Evolutionary conservation across 2,888 invertebrate genomes (phyloP).

Genomic region (Stictocephala bisonia): DNA sequence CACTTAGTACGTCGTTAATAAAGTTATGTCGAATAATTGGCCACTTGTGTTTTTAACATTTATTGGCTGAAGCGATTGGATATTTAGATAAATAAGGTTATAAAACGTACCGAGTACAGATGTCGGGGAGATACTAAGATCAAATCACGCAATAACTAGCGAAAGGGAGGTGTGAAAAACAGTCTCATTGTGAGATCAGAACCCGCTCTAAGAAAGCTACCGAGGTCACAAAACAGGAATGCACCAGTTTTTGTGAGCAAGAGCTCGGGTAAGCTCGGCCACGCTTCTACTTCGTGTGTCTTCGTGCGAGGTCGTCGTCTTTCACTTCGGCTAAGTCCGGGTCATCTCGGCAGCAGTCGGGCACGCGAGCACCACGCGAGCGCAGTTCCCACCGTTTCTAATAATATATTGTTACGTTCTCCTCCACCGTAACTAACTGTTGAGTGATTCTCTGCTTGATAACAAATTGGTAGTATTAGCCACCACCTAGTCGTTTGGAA

Average conservation of each 20-base stretch:
- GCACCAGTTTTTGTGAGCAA: too few species aligned
- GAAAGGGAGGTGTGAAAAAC: neutral
- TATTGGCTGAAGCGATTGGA: neutral
- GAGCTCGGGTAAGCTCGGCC: neutral
- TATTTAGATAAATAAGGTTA: too few species aligned
- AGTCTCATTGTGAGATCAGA: neutral
- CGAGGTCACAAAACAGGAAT: too few species aligned
- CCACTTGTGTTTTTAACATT: neutral
- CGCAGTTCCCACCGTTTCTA: too few species aligned
- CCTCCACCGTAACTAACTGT: too few species aligned
- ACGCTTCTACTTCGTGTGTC: conserved; percentile 5
- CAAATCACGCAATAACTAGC: neutral
- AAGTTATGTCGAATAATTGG: neutral
- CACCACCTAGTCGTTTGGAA: too few species aligned
- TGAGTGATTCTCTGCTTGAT: too few species aligned
- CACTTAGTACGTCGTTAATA: too few species aligned
- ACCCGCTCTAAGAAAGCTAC: neutral
- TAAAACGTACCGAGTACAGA: too few species aligned
- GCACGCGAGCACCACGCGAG: conserved; percentile 37
- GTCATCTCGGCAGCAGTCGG: neutral
- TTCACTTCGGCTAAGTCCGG: conserved; percentile 3
- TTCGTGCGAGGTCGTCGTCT: neutral
- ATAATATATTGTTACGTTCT: too few species aligned
- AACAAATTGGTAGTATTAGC: too few species aligned
- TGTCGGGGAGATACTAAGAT: conserved; percentile 1